Conservation (phyloP, 1,140 invertebrate species). For the Neuroterus valhalla region DNA sequence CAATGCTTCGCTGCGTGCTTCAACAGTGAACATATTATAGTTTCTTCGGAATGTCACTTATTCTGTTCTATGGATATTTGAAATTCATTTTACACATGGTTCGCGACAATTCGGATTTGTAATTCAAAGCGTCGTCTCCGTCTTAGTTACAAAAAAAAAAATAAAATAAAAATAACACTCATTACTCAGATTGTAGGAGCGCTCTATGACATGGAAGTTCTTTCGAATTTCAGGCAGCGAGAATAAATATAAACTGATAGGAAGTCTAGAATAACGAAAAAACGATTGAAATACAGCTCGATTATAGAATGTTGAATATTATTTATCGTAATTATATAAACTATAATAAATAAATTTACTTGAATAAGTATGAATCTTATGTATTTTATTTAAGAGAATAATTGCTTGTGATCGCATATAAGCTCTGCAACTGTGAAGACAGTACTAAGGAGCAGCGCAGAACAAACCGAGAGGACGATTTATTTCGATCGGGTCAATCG, state of each 20-base stretch:
- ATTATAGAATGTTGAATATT: constrained; percentile 52
- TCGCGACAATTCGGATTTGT: background rate
- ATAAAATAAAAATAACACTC: constrained; percentile 12
- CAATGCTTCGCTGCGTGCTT: constrained; percentile 17
- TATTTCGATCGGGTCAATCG: constrained; percentile 23
- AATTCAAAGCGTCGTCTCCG: constrained; percentile 8
- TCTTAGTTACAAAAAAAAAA: constrained; percentile 25
- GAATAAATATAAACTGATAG: constrained; percentile 3
- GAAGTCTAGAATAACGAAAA: constrained; percentile 33
- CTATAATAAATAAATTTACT: constrained; percentile 53
- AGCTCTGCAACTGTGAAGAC: constrained; percentile 23
- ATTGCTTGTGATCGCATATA: constrained; percentile 9
- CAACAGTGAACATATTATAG: background rate
- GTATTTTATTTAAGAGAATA: constrained; percentile 29
- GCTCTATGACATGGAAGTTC: constrained; percentile 27
- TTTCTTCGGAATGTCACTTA: constrained; percentile 20
- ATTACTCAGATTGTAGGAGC: background rate
- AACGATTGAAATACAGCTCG: constrained; percentile 33
- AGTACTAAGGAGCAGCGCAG: constrained; percentile 13
- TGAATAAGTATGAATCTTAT: constrained; percentile 46
- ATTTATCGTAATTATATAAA: constrained; percentile 55
- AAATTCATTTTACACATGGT: too few species aligned
- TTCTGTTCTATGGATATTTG: constrained; percentile 1
- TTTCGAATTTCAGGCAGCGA: constrained; percentile 36
- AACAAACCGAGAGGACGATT: constrained; percentile 17